phyloP scores from a whole-genome alignment of 1,140 invertebrate genomes.

The Musca domestica region DNA sequence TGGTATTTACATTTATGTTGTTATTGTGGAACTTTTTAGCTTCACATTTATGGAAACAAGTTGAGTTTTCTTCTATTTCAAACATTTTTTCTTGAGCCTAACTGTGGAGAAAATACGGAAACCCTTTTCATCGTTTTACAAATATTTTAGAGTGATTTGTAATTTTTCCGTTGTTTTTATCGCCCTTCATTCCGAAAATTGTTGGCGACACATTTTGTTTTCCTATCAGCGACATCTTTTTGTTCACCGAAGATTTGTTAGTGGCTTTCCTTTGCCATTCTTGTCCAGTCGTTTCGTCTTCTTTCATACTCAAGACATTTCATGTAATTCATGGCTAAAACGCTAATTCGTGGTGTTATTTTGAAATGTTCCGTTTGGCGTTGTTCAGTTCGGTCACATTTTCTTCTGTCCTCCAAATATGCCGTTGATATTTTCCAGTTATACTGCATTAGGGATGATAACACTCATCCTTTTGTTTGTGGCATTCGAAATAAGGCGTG shows the following conservation, averaged over 20 bases:
- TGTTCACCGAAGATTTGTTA: background rate
- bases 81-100: too few species aligned
- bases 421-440: background rate
- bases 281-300: background rate
- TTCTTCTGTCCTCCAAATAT: background rate
- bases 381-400: background rate
- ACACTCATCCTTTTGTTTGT: background rate
- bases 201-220: conserved; percentile 18
- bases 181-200: background rate
- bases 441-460: background rate
- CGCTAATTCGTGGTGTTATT: conserved; percentile 15
- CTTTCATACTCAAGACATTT: conserved; percentile 14
- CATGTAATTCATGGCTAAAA: conserved; percentile 17
- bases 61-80: too few species aligned
- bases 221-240: conserved; percentile 13
- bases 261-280: background rate
- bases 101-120: background rate
- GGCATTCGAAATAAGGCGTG: background rate
- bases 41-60: too few species aligned
- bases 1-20: too few species aligned
- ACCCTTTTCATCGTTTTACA: background rate
- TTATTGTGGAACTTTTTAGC: too few species aligned
- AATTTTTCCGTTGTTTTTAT: conserved; percentile 5
- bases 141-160: conserved; percentile 4
- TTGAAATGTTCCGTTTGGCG: background rate